Base-by-base conservation (phyloP, 1,140 invertebrate genomes). In the Meloidogyne floridensis region DNA sequence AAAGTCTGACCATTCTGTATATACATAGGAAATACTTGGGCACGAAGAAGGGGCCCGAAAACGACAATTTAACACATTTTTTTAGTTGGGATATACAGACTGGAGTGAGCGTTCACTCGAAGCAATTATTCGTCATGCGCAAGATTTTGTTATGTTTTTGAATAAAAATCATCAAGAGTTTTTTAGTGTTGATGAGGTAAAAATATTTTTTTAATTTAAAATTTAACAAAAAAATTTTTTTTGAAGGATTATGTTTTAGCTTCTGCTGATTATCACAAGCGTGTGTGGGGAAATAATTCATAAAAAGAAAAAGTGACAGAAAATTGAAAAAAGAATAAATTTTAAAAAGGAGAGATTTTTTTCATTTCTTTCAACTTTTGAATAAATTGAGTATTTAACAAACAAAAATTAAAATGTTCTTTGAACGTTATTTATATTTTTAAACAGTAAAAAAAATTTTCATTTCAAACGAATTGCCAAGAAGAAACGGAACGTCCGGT, bases 81-180 rank as follows among this genome's bases (percentile, higher is more conserved):
- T 20, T 43, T 7, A 79, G 77, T 72, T 83, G 72, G 81, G 47
- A 20, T 84, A 77, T 43, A 83, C 82, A 20, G 53, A 83, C 15
- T 83, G 82, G 82, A 84, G 74, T 75, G 54, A 69, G 11, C 82
- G 82, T n/a, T 53, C 82, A 18, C 43, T 84, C n/a, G 82, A 83
- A 53, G 75, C 82, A 54, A 83, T 83, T 65, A 77, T 83, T 53
- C 81, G 83, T 51, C 82, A 83, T 53, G 82, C 82, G 42, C 82
- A 83, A 71, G 82, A 83, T 56, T 83, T 83, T 78, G 82, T 83
- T 7, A 77, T 83, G 59, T 83, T 83, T 59, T 72, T 83, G 42
- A 78, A 72, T 47, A 83, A 83, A 79, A 75, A 84, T 51, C 74
- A 83, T 71, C 73, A 65, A 9, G 81, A 83, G 9, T 83, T 69